These are phyloP conservation scores for Pseudoatta argentina DNA, from an alignment of 1,140 invertebrate genomes.

Conservation along the genomic window DNA sequence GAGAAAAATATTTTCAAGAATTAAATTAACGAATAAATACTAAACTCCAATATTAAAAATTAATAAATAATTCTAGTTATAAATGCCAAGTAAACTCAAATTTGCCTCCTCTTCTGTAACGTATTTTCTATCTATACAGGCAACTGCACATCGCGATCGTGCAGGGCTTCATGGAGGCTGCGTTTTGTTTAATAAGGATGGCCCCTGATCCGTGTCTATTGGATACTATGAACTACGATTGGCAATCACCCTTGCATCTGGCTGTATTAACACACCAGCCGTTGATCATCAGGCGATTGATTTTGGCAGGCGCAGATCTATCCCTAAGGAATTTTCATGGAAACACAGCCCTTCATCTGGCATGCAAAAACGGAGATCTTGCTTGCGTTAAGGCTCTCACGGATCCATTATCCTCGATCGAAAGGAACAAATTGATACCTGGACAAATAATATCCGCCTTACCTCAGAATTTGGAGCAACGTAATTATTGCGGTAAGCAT, in stretches of 20 bases:
- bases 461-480: constrained; percentile 89
- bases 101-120: neutral
- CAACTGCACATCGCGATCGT: constrained; percentile 92
- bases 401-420: constrained; percentile 87
- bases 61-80: neutral
- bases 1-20: neutral
- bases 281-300: constrained; percentile 88
- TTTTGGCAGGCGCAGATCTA: constrained; percentile 90
- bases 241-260: constrained; percentile 91
- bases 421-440: constrained; percentile 84
- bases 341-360: constrained; percentile 91
- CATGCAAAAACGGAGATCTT: constrained; percentile 88
- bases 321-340: constrained; percentile 88
- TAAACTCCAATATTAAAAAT: neutral
- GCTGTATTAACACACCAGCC: constrained; percentile 91
- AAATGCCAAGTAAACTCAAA: neutral
- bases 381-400: constrained; percentile 89
- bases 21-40: neutral
- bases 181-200: constrained; percentile 89
- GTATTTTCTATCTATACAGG: constrained; percentile 83
- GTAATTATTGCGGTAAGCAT: constrained; percentile 92
- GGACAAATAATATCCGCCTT: constrained; percentile 84
- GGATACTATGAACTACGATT: constrained; percentile 90
- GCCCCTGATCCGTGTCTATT: constrained; percentile 90
- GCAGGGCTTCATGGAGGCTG: constrained; percentile 89